Evolutionary conservation across 2,113 vertebrate species (phyloP).

Genomic region (Psammodynastes pulverulentus): DNA sequence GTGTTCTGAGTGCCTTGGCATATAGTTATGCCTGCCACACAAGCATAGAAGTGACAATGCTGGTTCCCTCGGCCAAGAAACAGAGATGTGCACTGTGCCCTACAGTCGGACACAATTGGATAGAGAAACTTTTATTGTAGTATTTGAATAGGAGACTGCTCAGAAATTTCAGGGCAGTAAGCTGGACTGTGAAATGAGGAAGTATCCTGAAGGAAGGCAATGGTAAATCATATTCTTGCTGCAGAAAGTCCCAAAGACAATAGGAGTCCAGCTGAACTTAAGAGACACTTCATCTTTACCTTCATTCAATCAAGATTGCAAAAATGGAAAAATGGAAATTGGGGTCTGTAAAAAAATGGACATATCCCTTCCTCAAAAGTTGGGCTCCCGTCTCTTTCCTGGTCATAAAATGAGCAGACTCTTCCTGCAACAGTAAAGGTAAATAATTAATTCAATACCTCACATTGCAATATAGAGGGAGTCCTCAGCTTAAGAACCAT

Average conservation of each 20-base stretch:
- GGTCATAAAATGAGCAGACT: neutral
- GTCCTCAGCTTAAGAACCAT: neutral
- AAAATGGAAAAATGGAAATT: neutral
- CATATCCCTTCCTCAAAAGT: neutral
- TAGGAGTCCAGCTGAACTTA: neutral
- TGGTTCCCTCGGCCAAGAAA: too few relatives aligned
- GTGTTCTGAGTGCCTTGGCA: too few relatives aligned
- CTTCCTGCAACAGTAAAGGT: neutral
- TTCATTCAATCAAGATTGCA: neutral
- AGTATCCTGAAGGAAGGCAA: neutral
- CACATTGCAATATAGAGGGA: rapidly evolving
- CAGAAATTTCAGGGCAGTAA: neutral
- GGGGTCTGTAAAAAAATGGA: neutral
- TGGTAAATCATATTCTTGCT: neutral
- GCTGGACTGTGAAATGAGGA: neutral
- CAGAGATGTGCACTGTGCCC: too few relatives aligned
- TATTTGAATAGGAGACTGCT: neutral
- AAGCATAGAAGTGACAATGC: too few relatives aligned
- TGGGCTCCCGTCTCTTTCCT: neutral
- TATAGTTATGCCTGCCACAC: too few relatives aligned
- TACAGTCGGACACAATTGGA: too few relatives aligned
- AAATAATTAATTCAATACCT: neutral
- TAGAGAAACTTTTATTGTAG: too few relatives aligned
- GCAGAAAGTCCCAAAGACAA: neutral
- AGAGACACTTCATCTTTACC: neutral